Evolutionary conservation across 1,140 invertebrate genomes (phyloP).

Genomic region (Physella acuta): DNA sequence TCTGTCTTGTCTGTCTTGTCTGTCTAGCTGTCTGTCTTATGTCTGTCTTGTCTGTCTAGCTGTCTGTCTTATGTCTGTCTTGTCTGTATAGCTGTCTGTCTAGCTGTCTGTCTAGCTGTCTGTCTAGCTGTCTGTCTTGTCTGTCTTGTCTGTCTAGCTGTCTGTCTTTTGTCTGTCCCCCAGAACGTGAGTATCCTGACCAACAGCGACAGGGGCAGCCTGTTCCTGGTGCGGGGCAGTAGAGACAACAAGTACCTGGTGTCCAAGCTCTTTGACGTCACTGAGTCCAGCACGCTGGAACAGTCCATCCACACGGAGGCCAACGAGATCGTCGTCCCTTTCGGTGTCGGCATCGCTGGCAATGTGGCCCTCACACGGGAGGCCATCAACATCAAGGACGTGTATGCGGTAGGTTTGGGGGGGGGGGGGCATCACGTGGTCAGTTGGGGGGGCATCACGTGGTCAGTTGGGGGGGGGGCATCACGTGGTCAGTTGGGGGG

Average conservation of each 20-base stretch:
- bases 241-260: conserved; percentile 70
- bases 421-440: too few species aligned
- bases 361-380: conserved; percentile 89
- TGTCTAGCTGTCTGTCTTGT: conserved; percentile 57
- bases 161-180: too few species aligned
- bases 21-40: neutral
- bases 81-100: neutral
- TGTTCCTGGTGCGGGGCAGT: conserved; percentile 83
- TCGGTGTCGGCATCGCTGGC: conserved; percentile 82
- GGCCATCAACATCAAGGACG: conserved; percentile 90
- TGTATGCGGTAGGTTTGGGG: conserved; percentile 86
- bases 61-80: conserved; percentile 71
- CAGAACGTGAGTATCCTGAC: conserved; percentile 88
- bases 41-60: conserved; percentile 66
- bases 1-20: conserved; percentile 73
- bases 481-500: neutral
- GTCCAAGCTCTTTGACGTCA: conserved; percentile 90
- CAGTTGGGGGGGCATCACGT: neutral
- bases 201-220: conserved; percentile 88
- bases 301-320: conserved; percentile 65
- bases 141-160: conserved; percentile 62
- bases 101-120: neutral
- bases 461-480: too few species aligned
- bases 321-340: conserved; percentile 64
- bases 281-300: conserved; percentile 69